Evolutionary conservation across 2,113 vertebrate species (phyloP), one percentile per base, ranked within the genome.

Genomic region (Neotragus moschatus): DNA sequence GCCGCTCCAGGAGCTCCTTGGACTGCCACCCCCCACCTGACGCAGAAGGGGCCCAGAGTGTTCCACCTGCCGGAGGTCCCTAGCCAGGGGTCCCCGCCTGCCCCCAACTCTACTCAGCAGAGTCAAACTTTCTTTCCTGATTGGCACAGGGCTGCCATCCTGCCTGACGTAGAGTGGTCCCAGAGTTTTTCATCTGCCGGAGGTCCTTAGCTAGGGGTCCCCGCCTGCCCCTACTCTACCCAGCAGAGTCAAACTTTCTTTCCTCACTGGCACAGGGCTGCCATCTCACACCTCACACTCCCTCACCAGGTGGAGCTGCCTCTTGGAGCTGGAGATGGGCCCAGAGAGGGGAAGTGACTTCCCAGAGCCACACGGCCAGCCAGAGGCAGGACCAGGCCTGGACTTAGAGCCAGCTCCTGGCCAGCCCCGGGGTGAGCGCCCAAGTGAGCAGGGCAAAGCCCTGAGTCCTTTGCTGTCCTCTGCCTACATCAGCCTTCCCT

Each of bases 311-410:
- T 53, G 39, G 33, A 87, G 73, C 77, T 66, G 90, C 80, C 70
- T 61, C 80, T 61, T 51, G 90, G 91, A 82, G 55, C 85, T 96
- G 88, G 92, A 94, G 25, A 28, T 12, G 51, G 49, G 75, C 80
- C 96, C 94, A 88, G 97, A 92, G 86, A 97, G 10, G n/a, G 80
- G n/a, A 77, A 66, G 12, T 7, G 21, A 81, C 43, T 25, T 63
- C 60, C 61, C 60, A 1, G 1, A 89, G 79, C 53, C 60, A 82
- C 95, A 96, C 43, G 58, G 75, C 80, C 70, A 84, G 88, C 23
- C 13, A 88, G 33, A 85, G 43, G 43, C 49, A 73, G 28, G 39
- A 66, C 94, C 77, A 70, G 60, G 36, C 66, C 77, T 60, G 53
- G 92, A 13, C 61, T 17, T 11, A 13, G 81, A 61, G 58, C 86